These are phyloP conservation scores for Mola mola DNA, from an alignment of 2,113 vertebrate species.

Conservation along the genomic window DNA sequence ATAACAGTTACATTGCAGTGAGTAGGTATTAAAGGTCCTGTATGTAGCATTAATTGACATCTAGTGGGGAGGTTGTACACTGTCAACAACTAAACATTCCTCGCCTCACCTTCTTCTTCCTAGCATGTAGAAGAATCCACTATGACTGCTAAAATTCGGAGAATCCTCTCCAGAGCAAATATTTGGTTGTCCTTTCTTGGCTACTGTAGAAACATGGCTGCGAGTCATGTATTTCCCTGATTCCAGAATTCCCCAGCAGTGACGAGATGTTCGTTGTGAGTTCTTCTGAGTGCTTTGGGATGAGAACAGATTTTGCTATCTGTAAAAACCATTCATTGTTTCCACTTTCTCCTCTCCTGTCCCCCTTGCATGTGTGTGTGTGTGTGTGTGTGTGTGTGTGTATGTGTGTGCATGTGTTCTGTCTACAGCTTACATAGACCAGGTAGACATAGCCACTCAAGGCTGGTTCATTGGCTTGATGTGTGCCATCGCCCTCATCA, in stretches of 20 bases:
- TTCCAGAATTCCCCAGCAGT: neutral
- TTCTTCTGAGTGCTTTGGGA: neutral
- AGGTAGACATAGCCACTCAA: conserved; percentile 95
- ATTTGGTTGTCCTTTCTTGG: too few species aligned
- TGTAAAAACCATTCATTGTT: conserved; percentile 17
- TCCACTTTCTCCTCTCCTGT: conserved; percentile 13
- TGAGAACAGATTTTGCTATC: neutral
- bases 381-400: conserved; percentile 4
- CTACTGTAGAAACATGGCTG: too few species aligned
- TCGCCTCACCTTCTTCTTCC: too few species aligned
- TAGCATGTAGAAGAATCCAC: too few species aligned
- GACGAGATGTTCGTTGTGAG: conserved; percentile 2
- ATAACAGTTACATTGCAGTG: too few species aligned
- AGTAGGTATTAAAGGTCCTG: too few species aligned
- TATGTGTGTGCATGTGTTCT: conserved; percentile 14
- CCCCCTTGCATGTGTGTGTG: conserved; percentile 19
- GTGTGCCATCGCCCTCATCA: conserved; percentile 96
- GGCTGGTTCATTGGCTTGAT: conserved; percentile 99
- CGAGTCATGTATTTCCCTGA: too few species aligned
- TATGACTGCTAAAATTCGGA: too few species aligned
- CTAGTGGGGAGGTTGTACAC: neutral
- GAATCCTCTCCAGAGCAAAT: too few species aligned
- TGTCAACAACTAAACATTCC: neutral
- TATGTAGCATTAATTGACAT: too few species aligned
- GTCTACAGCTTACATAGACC: conserved; percentile 90